A percentile compares a stretch with the other conserved stretches of the same genome.
Evolutionary conservation across 1,140 invertebrate species (phyloP).

Genomic region (Anoplolepis gracilipes): DNA sequence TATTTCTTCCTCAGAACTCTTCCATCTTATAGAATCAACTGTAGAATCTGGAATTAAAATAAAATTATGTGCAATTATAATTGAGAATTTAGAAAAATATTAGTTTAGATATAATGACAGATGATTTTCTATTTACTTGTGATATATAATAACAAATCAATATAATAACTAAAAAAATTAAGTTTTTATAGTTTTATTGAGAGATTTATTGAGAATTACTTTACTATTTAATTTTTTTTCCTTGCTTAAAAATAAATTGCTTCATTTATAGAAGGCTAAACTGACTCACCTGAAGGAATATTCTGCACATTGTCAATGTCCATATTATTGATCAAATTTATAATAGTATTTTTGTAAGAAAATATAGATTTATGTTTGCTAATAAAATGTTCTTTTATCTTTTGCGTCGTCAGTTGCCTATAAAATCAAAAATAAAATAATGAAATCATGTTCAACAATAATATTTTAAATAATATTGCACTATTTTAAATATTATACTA

Average conservation of each 20-base stretch:
- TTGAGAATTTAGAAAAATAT: not conserved
- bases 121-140: not conserved
- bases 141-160: not conserved
- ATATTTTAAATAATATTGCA: not conserved
- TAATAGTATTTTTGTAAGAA: not conserved
- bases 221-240: not conserved
- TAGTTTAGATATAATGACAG: not conserved
- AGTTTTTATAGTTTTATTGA: too few species aligned
- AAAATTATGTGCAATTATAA: not conserved
- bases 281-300: not conserved
- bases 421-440: not conserved
- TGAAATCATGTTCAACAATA: too few species aligned
- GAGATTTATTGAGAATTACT: not conserved
- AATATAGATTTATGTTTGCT: not conserved
- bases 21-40: not conserved
- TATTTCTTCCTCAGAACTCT: not conserved
- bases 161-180: not conserved
- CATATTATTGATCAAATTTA: not conserved
- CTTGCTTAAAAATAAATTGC: not conserved
- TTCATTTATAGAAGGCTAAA: not conserved
- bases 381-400: not conserved
- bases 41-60: slow-evolving; percentile 62
- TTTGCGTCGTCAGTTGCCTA: not conserved
- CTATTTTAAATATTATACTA: too few species aligned
- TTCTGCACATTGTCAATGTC: not conserved